Base-by-base conservation (phyloP, 2,888 invertebrate genomes). In the Macroteleia sp. region DNA sequence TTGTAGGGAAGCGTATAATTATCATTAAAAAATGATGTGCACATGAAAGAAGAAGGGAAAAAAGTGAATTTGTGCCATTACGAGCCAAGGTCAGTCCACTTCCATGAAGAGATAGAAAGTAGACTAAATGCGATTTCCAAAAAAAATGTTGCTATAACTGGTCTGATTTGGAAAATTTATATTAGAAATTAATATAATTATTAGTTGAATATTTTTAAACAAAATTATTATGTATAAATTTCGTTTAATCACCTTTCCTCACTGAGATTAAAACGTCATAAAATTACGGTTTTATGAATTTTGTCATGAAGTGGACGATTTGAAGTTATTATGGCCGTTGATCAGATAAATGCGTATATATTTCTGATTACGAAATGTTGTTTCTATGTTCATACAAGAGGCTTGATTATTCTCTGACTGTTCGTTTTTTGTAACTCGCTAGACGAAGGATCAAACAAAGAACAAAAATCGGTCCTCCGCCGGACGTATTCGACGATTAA, bases 331-430 rank as follows among this genome's bases (percentile, higher is more conserved):
- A 8, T 41, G 25, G 25, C 30, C 25, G 30, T 36, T 19, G 50
- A 39, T 62, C 30, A 50, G 48, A 62, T 32, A 62, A 41, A 16
- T 5, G 41, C 25, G 41, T 22, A 17, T 41, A n/a, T 32, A 36
- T 30, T 50, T 62, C 14, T 16, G 52, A 64, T 64, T 64, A 44
- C 22, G 64, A 64, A 64, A 64, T 32, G 22, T 52, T 16, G 34
- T 41, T 52, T 34, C 17, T 52, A 20, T 16, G 46, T 41, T 61
- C 50, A 41, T 39, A 42, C 50, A 32, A 34, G 39, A 28, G 39
- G 6, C 39, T 39, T 17, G 39, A 39, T 54, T 25, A 39, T 39
- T 16, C 36, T 20, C 22, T 22, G 54, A 2, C 28, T 19, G 39
- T 39, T 39, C 39, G 25, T 54, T 54, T 54, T 54, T 54, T 20